A percentile compares a stretch with the other conserved stretches of the same genome.
Conservation (phyloP, 2,888 invertebrate species). For the Lymantria monacha region DNA sequence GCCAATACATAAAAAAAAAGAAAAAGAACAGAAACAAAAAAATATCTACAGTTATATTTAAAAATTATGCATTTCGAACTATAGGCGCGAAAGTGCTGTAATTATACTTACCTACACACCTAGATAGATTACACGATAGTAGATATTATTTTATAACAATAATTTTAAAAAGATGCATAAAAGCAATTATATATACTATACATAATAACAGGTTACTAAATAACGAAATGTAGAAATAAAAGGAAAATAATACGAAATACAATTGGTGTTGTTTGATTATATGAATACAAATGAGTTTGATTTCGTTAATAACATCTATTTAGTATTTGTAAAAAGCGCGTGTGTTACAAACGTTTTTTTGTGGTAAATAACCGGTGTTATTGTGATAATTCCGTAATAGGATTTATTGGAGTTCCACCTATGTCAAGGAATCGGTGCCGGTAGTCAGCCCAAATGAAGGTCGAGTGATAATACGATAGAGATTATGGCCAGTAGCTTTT, state of each 20-base stretch:
- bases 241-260: conserved; percentile 15
- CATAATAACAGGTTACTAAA: conserved; percentile 46
- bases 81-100: too few species aligned
- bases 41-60: too few species aligned
- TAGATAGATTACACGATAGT: background rate
- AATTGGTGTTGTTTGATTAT: conserved; percentile 36
- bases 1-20: too few species aligned
- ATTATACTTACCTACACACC: background rate
- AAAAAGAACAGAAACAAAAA: too few species aligned
- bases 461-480: too few species aligned
- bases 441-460: too few species aligned
- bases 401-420: too few species aligned
- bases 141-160: conserved; percentile 11
- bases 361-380: conserved; percentile 21
- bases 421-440: too few species aligned
- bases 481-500: too few species aligned
- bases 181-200: conserved; percentile 46
- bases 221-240: conserved; percentile 35
- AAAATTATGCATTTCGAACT: too few species aligned
- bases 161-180: conserved; percentile 28
- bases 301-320: conserved; percentile 2
- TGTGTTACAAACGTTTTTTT: conserved; percentile 14
- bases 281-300: conserved; percentile 46
- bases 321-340: conserved; percentile 36
- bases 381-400: conserved; percentile 7